Evolutionary conservation across 2,113 vertebrate species (phyloP).

Genomic region (Colaptes auratus): DNA sequence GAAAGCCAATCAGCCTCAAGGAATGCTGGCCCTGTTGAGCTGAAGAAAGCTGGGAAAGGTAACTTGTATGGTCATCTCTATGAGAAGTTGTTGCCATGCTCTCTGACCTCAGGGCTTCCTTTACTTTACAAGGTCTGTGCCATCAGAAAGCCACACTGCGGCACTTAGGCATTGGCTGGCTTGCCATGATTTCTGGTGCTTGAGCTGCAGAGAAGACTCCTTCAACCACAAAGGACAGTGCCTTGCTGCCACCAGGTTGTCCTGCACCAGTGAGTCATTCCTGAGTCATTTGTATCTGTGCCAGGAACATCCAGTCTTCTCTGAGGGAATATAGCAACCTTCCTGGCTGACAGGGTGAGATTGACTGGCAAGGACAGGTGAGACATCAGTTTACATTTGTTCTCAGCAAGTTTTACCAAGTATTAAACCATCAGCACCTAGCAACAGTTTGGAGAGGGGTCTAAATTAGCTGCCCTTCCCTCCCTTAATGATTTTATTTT

Average conservation of each 20-base stretch:
- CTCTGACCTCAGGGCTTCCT: not conserved
- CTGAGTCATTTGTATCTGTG: constrained; percentile 41
- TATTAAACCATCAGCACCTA: not conserved
- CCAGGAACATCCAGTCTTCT: constrained; percentile 71
- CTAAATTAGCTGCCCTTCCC: not conserved
- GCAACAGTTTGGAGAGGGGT: not conserved
- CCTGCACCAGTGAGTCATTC: constrained; percentile 49
- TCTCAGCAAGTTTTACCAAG: not conserved
- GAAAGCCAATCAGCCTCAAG: not conserved
- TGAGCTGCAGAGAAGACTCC: not conserved
- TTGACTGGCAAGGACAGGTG: constrained; percentile 55
- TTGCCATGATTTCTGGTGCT: not conserved
- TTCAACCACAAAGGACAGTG: not conserved
- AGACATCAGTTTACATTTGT: not conserved
- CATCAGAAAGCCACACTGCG: not conserved
- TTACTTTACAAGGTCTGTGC: not conserved
- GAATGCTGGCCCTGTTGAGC: not conserved
- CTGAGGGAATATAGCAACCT: constrained; percentile 5
- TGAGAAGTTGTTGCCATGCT: not conserved
- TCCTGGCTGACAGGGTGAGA: constrained; percentile 31
- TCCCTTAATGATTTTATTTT: not conserved
- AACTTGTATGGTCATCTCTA: not conserved
- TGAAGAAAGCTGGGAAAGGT: not conserved
- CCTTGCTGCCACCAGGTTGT: constrained; percentile 3
- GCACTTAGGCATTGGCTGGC: rapidly evolving